Base-by-base conservation (phyloP, 1,140 invertebrate species). In the Zaprionus vittiger region DNA sequence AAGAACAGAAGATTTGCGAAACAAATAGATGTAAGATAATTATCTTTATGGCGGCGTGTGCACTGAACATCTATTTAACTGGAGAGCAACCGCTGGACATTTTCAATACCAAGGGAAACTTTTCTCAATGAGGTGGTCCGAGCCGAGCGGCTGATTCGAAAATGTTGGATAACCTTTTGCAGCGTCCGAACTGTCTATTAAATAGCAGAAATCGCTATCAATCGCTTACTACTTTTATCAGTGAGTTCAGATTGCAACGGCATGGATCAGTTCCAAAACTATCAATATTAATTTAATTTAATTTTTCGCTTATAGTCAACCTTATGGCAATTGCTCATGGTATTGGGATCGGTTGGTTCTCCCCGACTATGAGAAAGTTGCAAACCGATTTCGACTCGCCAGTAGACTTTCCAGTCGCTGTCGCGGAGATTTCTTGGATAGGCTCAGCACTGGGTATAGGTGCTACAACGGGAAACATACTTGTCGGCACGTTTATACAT, bases 241-340 rank as follows among this genome's bases (percentile, higher is more conserved):
- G 91, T 92, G 26, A 90, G 80, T 79, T 31, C 11, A 22, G 47
- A 11, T 52, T 3, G 20, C 47, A 24, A 24, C 0, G 22, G 3
- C 14, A 15, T 2, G 1, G 15, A 5, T 41, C 4, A 41, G 22
- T 22, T 49, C 2, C 11, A 22, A 11, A 11, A 11, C 31, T 34
- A 24, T 52, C 11, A 4, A 52, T 52, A n/a, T 14, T 22, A 11
- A 24, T 14, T 52, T 14, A 0, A 1, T 24, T 5, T 26, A 0
- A 26, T 26, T 24, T 24, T 1, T 52, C 3, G 17, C 20, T 12
- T 38, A n/a, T 20, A 85, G 86, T 90, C 11, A 90, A 91, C 63
- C 7, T 89, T 0, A 89, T 91, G 44, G 74, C 81, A 38, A 60
- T 91, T n/a, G 66, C 87, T 9, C 89, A 91, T 80, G 87, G 87